phyloP scores from a whole-genome alignment of 2,888 invertebrate species.

The Augiades crinisus region DNA sequence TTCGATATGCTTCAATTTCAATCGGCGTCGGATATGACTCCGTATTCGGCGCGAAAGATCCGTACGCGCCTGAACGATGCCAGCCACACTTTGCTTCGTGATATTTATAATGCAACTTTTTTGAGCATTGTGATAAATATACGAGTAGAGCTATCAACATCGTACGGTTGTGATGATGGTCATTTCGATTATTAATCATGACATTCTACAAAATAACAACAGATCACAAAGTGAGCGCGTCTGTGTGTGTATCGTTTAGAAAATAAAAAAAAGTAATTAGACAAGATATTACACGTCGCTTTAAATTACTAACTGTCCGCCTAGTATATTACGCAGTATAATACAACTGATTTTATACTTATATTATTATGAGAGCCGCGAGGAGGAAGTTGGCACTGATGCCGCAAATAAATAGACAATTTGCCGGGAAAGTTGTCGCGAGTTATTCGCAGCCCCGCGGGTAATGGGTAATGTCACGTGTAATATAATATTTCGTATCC shows the following conservation, averaged over 20 bases:
- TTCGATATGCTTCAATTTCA: constrained; percentile 76
- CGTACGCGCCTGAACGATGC: constrained; percentile 63
- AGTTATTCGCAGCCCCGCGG: constrained; percentile 11
- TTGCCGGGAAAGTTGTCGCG: constrained; percentile 24
- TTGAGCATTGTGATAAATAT: constrained; percentile 34
- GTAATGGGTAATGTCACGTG: constrained; percentile 10
- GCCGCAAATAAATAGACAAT: constrained; percentile 25
- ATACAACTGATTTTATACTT: too few species aligned
- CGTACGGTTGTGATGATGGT: not conserved
- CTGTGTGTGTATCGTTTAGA: too few species aligned
- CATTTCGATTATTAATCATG: not conserved
- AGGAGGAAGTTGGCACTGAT: constrained; percentile 23
- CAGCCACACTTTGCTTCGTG: constrained; percentile 36
- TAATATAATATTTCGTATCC: constrained; percentile 7
- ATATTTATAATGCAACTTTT: constrained; percentile 55
- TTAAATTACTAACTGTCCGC: too few species aligned
- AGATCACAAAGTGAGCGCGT: too few species aligned
- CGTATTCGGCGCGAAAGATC: constrained; percentile 56
- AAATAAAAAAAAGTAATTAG: too few species aligned
- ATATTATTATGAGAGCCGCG: too few species aligned
- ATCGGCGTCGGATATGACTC: constrained; percentile 61
- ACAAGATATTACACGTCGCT: too few species aligned
- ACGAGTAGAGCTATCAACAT: too few species aligned
- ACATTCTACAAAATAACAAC: too few species aligned
- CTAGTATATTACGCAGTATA: too few species aligned